Conservation (phyloP, 2,888 invertebrate species). For the Unio pictorum region DNA sequence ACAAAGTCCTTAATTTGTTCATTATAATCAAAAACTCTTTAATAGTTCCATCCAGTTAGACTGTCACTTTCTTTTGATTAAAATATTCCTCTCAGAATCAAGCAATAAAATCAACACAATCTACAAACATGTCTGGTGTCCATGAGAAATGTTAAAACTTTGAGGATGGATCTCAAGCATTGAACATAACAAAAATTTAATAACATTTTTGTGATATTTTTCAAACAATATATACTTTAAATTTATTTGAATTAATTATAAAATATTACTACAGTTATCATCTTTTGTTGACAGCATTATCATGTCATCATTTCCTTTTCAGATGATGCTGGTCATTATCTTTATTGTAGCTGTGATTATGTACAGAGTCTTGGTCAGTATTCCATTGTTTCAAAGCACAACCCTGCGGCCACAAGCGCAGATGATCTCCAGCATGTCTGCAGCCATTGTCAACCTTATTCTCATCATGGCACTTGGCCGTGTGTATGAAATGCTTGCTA, state of each 20-base stretch:
- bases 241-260: not conserved
- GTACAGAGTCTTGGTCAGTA: slow-evolving; percentile 75
- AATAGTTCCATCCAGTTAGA: no score
- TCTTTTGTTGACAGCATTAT: not conserved
- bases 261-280: not conserved
- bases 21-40: no score
- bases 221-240: not conserved
- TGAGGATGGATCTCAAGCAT: no score
- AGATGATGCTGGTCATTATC: slow-evolving; percentile 75
- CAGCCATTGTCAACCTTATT: slow-evolving; percentile 75
- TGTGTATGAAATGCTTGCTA: slow-evolving; percentile 75
- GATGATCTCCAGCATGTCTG: slow-evolving; percentile 74
- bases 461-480: slow-evolving; percentile 75
- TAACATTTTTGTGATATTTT: not conserved
- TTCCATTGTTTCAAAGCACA: slow-evolving; percentile 74
- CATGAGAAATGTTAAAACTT: no score
- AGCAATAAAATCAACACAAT: no score
- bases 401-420: slow-evolving; percentile 72
- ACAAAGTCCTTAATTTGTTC: no score
- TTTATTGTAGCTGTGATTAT: slow-evolving; percentile 76
- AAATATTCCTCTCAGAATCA: no score
- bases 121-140: no score
- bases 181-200: not conserved
- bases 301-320: slow-evolving; percentile 36
- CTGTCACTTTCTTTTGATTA: no score